phyloP scores from a whole-genome alignment of 2,888 invertebrate genomes.

The Acleris emargana region DNA sequence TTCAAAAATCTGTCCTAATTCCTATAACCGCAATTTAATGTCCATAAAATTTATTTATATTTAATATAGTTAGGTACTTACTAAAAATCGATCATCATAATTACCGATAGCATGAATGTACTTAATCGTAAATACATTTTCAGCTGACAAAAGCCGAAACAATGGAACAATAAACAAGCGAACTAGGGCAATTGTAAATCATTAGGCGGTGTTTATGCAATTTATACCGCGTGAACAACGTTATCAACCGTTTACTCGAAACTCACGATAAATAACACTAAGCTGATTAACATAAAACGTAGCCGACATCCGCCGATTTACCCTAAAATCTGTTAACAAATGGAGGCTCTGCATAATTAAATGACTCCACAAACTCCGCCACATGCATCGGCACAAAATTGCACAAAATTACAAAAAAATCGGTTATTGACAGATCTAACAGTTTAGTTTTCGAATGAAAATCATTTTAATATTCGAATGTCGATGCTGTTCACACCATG shows the following conservation, averaged over 20 bases:
- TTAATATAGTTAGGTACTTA: too few species aligned
- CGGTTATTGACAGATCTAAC: slow-evolving; percentile 40
- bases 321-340: slow-evolving; percentile 81
- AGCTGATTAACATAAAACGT: slow-evolving; percentile 80
- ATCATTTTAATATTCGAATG: slow-evolving; percentile 10
- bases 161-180: slow-evolving; percentile 21
- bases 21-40: too few species aligned
- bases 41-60: too few species aligned
- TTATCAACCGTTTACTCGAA: slow-evolving; percentile 69
- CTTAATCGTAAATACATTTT: not conserved
- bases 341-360: slow-evolving; percentile 81
- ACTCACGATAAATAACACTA: slow-evolving; percentile 77
- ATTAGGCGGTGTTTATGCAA: slow-evolving; percentile 70
- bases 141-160: slow-evolving; percentile 14
- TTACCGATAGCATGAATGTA: too few species aligned
- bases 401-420: slow-evolving; percentile 44
- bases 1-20: too few species aligned
- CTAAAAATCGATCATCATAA: too few species aligned
- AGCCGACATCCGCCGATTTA: slow-evolving; percentile 73
- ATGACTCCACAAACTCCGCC: slow-evolving; percentile 62
- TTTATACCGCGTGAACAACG: slow-evolving; percentile 72
- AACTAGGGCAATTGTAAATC: slow-evolving; percentile 55
- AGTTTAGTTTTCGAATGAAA: slow-evolving; percentile 12
- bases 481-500: not conserved
- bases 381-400: slow-evolving; percentile 60